Base-by-base conservation (phyloP, 2,888 invertebrate species). In the Ophonus ardosiacus region DNA sequence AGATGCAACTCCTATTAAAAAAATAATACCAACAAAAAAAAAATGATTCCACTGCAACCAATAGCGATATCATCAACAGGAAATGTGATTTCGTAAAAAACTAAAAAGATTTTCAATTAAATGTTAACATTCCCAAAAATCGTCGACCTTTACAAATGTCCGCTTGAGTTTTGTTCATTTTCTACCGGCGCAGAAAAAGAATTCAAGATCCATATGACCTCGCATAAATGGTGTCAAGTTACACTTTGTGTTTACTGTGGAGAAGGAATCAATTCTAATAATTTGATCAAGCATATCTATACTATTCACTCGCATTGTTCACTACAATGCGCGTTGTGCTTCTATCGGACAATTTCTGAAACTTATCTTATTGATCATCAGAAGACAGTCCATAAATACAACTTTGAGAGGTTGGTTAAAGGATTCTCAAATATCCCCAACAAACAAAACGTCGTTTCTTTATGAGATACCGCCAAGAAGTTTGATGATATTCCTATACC, bases 241-340 rank as follows among this genome's bases (percentile, higher is more conserved):
- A 92, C 92, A 83, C 84, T 89, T 90, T 95, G 95, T 87, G 90
- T 92, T 0, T 95, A 95, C 88, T 95, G 95, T 87, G 91, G 8
- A 7, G 71, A 74, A 18, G 43, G 43, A 43, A 24, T 74, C 8
- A 43, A 13, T 40, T 18, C 71, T 8, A 18, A 74, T 17, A 40
- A 74, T 24, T 7, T 83, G 4, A 59, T 79, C 8, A 6, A 43
- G 7, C 96, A 96, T 89, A 92, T 95, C 13, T 92, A 94, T 76
- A 92, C 93, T 31, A 91, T 92, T 51, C 96, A 96, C 88, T 93
- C 92, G 0, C 90, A 92, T 81, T 94, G 95, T 88, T 91, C 92
- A 38, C 95, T 91, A 88, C 93, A 94, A 40, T 96, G 96, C 88
- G 91, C 91, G 3, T 92, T 93, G 87, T 96, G 96, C 88, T 94